Evolutionary conservation across 2,797 vertebrate species (phyloP).

Genomic region (Malacoctenus gilli): DNA sequence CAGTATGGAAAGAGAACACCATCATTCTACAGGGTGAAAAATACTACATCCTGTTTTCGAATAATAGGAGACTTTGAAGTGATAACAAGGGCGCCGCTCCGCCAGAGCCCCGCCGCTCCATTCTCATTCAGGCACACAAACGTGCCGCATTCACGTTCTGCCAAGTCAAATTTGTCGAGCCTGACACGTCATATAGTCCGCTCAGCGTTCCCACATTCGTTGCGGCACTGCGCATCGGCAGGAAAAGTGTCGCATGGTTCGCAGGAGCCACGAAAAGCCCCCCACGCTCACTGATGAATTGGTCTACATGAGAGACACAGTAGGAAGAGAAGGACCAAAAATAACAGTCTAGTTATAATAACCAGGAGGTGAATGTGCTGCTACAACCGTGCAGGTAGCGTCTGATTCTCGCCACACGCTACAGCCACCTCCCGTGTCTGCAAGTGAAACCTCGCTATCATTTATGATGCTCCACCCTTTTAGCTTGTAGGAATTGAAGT

Average conservation of each 20-base stretch:
- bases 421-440: too few relatives aligned
- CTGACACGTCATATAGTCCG: conserved; percentile 29
- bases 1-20: conserved; percentile 40
- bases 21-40: conserved; percentile 41
- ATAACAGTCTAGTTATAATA: too few relatives aligned
- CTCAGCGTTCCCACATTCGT: conserved; percentile 24
- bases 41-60: conserved; percentile 75
- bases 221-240: conserved; percentile 7
- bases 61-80: conserved; percentile 17
- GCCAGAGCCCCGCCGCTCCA: conserved; percentile 6
- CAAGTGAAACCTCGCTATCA: too few relatives aligned
- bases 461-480: too few relatives aligned
- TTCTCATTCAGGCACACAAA: neutral
- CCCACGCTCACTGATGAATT: conserved; percentile 28
- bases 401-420: neutral
- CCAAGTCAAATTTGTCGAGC: conserved; percentile 33
- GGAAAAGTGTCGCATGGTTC: conserved; percentile 13
- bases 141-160: conserved; percentile 27
- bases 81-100: neutral
- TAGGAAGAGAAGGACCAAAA: too few relatives aligned
- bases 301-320: too few relatives aligned
- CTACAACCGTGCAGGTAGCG: neutral
- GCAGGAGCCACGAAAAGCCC: conserved; percentile 21
- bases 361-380: too few relatives aligned
- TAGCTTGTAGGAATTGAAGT: too few relatives aligned